Base-by-base conservation (phyloP, 2,113 vertebrate genomes). In the crab-eating macaque (Macaca fascicularis) region DNA sequence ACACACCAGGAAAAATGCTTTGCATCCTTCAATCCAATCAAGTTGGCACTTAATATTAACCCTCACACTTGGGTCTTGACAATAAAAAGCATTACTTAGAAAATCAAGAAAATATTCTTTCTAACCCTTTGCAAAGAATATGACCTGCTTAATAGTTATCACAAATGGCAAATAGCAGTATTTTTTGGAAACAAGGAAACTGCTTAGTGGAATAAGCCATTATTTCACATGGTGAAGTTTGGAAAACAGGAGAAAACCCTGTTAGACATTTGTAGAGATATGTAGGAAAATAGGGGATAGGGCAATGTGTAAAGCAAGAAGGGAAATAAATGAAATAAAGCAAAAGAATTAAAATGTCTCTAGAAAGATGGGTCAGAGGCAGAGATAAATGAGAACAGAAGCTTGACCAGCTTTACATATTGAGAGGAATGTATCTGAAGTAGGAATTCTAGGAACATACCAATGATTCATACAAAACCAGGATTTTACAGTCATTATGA, bases 1-100 rank as follows among this genome's bases (percentile, higher is more conserved):
- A 32, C 61, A 30, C 5, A 32, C 61, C 61, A 64, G 61, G 27
- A 64, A 64, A 64, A 64, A 64, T 64, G 6, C 27, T 32, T 64
- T 64, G 27, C 61, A 64, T 64, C 27, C 12, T 64, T 64, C 61
- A 32, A 32, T 64, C 61, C 61, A 30, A 30, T 32, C 61, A 32
- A 64, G 61, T 64, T 64, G 59, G 6, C 59, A 64, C 27, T 64
- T 64, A 32, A 64, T 32, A 32, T 32, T 64, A 64, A 64, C 2
- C 61, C 30, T 64, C 12, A 64, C 61, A 89, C 76, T 93, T 79
- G 88, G n/a, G 27, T 97, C 80, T 90, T 72, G 43, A 67, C 72
- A 83, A 50, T 83, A 72, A 96, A 96, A 92, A 96, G 38, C 50
- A 96, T 87, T 61, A 64, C 64, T 92, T 94, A 50, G 19, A 69